These are phyloP conservation scores for Smittia aterrima DNA, from an alignment of 2,888 invertebrate genomes.

Conservation along the genomic window DNA sequence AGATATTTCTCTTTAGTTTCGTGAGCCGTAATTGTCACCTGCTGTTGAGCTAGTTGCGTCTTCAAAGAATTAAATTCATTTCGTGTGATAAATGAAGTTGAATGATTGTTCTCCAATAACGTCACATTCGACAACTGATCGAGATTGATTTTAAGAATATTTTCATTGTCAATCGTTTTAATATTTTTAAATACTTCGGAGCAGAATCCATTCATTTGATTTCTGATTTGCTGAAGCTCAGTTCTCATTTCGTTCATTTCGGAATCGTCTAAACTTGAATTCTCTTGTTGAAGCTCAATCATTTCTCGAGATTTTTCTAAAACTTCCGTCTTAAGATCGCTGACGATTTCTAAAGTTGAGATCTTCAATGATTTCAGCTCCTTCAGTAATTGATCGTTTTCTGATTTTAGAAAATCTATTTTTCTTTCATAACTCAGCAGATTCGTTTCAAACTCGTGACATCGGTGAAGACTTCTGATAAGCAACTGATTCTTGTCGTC, in stretches of 20 bases:
- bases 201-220: constrained; percentile 47
- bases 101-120: constrained; percentile 49
- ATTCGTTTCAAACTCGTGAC: constrained; percentile 46
- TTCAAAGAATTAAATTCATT: constrained; percentile 48
- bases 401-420: constrained; percentile 49
- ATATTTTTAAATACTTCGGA: constrained; percentile 44
- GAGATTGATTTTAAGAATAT: constrained; percentile 31
- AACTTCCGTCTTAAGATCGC: constrained; percentile 46
- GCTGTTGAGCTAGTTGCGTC: constrained; percentile 42
- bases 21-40: constrained; percentile 45
- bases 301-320: constrained; percentile 44
- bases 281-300: constrained; percentile 26
- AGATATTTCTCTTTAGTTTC: constrained; percentile 43
- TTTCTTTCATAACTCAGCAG: constrained; percentile 46
- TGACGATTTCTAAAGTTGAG: constrained; percentile 46
- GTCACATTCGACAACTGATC: constrained; percentile 44
- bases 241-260: constrained; percentile 41
- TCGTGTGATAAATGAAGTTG: constrained; percentile 49
- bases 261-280: not conserved
- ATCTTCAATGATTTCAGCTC: constrained; percentile 47
- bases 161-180: constrained; percentile 18
- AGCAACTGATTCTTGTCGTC: constrained; percentile 45
- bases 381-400: constrained; percentile 48
- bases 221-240: constrained; percentile 39
- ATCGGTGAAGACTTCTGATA: constrained; percentile 27